phyloP scores from a whole-genome alignment of 2,888 invertebrate species.

The Euzetes globulus region DNA sequence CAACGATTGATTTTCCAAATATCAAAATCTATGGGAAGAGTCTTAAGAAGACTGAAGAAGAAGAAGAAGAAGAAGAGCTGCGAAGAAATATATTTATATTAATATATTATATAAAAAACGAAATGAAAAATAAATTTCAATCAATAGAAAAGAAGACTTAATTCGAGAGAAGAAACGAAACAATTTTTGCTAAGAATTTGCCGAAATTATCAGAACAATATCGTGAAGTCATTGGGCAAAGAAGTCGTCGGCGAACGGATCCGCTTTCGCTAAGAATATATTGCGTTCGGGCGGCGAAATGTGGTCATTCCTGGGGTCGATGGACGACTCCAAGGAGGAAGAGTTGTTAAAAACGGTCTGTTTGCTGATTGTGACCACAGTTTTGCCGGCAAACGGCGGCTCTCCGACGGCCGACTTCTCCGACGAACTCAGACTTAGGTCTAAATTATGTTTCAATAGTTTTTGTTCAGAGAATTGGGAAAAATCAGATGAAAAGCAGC shows the following conservation, averaged over 20 bases:
- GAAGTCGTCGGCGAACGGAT: constrained; percentile 76
- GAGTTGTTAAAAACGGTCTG: no score
- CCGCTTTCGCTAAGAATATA: constrained; percentile 73
- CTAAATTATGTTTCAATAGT: background rate
- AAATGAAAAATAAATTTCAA: background rate
- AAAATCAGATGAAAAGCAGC: background rate
- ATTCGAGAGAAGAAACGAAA: no score
- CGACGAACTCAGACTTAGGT: background rate
- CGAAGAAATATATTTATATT: no score
- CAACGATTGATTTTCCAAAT: no score
- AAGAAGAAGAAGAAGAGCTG: no score
- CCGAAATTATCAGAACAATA: background rate
- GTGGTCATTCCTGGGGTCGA: background rate
- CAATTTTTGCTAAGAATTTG: background rate
- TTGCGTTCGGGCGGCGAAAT: constrained; percentile 34
- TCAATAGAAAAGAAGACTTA: background rate
- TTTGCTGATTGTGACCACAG: no score
- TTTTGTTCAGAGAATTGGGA: background rate
- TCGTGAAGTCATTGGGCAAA: constrained; percentile 50
- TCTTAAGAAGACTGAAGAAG: no score
- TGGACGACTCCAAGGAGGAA: background rate
- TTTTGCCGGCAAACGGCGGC: no score
- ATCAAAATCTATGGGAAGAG: no score
- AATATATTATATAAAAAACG: background rate
- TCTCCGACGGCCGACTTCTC: no score